A percentile compares a stretch with the other conserved stretches of the same genome.
Evolutionary conservation across 1,140 invertebrate species (phyloP).

Genomic region (Ips typographus): DNA sequence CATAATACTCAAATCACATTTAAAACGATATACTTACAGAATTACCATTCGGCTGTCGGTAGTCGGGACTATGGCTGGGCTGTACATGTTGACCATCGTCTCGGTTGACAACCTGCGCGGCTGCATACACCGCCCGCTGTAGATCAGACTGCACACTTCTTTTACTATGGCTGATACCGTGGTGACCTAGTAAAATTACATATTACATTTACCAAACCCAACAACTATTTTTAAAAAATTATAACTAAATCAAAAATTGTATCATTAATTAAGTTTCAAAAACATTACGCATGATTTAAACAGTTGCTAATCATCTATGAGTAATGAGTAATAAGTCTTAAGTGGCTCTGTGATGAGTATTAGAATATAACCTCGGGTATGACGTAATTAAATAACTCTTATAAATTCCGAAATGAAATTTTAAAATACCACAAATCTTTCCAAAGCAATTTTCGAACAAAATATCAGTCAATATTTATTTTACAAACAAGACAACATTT

Average conservation of each 20-base stretch:
- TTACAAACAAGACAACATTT: too few relatives aligned
- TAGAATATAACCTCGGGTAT: too few relatives aligned
- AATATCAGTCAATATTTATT: too few relatives aligned
- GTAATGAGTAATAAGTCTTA: too few relatives aligned
- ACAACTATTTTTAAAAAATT: background rate
- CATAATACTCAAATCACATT: too few relatives aligned
- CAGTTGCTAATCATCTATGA: background rate
- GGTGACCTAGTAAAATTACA: conserved; percentile 33
- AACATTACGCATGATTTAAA: background rate
- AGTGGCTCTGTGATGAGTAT: too few relatives aligned
- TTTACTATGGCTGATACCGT: conserved; percentile 53
- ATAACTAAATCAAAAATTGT: background rate
- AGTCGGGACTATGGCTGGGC: conserved; percentile 50
- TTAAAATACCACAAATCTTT: too few relatives aligned
- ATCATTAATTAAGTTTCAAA: background rate
- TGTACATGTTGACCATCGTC: conserved; percentile 52
- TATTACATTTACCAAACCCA: background rate
- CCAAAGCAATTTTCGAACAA: too few relatives aligned
- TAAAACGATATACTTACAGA: conserved; percentile 47
- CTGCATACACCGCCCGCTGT: conserved; percentile 71
- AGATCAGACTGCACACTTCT: conserved; percentile 69
- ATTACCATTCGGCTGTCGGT: conserved; percentile 56
- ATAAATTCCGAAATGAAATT: too few relatives aligned
- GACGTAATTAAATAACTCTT: too few relatives aligned
- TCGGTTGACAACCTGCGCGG: conserved; percentile 56